Percentiles rank a stretch among this genome's conserved stretches.
phyloP scores from a whole-genome alignment of 2,797 vertebrate species.

The Sebastes hopkinsi region DNA sequence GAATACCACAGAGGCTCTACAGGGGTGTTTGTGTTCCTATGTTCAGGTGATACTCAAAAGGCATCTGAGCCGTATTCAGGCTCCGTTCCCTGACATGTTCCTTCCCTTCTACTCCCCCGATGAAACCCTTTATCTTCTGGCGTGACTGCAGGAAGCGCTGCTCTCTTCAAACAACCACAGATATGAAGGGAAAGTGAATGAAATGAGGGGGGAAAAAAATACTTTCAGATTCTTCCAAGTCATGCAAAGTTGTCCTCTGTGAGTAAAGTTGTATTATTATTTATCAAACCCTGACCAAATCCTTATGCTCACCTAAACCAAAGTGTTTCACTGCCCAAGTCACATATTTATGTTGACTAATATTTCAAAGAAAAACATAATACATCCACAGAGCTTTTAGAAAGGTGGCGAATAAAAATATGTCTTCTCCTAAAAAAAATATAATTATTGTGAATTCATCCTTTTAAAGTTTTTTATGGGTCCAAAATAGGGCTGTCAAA shows the following conservation, averaged over 20 bases:
- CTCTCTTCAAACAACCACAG: constrained; percentile 27
- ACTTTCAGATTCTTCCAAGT: neutral
- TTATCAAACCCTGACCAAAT: neutral
- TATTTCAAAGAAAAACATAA: too few species aligned
- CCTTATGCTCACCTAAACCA: neutral
- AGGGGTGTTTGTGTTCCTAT: constrained; percentile 30
- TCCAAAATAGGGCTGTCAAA: too few species aligned
- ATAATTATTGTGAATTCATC: too few species aligned
- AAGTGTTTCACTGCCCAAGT: neutral
- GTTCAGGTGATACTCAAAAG: constrained; percentile 40
- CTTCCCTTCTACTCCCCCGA: constrained; percentile 29
- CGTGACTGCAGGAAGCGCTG: constrained; percentile 31
- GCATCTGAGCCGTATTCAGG: constrained; percentile 32
- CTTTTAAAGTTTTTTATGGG: too few species aligned
- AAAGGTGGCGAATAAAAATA: too few species aligned
- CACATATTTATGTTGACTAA: too few species aligned
- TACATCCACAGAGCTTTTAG: too few species aligned
- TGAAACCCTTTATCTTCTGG: constrained; percentile 40
- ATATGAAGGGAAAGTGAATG: constrained; percentile 9
- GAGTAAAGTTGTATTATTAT: neutral
- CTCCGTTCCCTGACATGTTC: constrained; percentile 48
- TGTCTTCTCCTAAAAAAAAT: too few species aligned
- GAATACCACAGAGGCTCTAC: constrained; percentile 34
- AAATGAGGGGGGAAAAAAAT: neutral
- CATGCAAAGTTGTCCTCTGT: constrained; percentile 4